Base-by-base conservation (phyloP, 2,113 vertebrate genomes). In the Clarias macrocephalus region DNA sequence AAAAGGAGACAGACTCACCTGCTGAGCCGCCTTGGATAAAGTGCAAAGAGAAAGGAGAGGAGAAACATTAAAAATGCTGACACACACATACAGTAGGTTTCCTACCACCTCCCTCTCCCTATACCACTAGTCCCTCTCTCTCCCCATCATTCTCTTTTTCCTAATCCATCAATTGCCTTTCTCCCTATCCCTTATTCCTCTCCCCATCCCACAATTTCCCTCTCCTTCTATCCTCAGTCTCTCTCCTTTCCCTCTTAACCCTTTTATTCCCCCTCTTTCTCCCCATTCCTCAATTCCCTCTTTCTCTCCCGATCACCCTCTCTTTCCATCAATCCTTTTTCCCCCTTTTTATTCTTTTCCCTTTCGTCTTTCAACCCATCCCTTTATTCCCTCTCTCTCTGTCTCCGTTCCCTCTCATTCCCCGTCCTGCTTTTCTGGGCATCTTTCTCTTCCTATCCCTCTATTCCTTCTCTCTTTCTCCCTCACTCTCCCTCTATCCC, bases 21-120 rank as follows among this genome's bases (percentile, higher is more conserved):
- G 96, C 92, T 98, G 92, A 91, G 96, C 95, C 94, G 97, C 97
- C 97, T 96, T 96, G 92, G 88, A 92, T 91, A 92, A 85, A 91
- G 90, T 11, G 89, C 80, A 88, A 75, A 75, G 77, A 92, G 82
- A 84, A 84, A 88, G 70, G 56, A 93, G 85, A 89, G 81, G 63
- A 89, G 84, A 85, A 89, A 33, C 77, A 88, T 95, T 93, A 91
- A 84, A 91, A 88, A 85, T 87, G 90, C 91, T 90, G 86, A 90
- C 81, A 85, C 66, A 86, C 52, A 30, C 25, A 57, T 48, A 8
- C 48, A 48, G 48, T 48, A 48, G 48, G 48, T 25, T 13, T 11
- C 28, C 12, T 28, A 12, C 28, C n/a, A 68, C 65, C n/a, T n/a
- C 65, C 28, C 65, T n/a, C 65, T 28, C 62, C 62, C 23, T 5